Evolutionary conservation across 2,113 vertebrate species (phyloP), one percentile per base, ranked within the genome.

Genomic region (Delphinus delphis): DNA sequence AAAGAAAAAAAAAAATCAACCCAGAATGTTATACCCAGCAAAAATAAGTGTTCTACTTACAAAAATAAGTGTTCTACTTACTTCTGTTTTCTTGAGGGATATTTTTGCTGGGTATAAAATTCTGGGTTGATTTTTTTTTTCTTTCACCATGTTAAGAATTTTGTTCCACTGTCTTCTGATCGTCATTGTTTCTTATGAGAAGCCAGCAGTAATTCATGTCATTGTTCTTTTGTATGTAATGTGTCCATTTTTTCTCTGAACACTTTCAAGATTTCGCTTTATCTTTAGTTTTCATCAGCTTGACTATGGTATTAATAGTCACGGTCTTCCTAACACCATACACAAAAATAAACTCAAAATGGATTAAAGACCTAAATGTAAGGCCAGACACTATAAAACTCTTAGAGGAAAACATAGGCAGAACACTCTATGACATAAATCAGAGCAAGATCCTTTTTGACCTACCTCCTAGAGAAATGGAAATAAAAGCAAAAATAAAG

Each of bases 21-120:
- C 26, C 38, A 60, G 20, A 93, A 67, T 73, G 86, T 85, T 63
- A 90, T 76, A 90, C n/a, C 31, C 53, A 90, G n/a, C 65, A 95
- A 95, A 85, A 85, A 81, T 14, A 89, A 50, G 47, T 50, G 47
- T 50, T 14, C 47, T 50, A 50, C 50, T 96, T 87, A 50, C 53
- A 95, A 95, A 85, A 85, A 81, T 14, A 89, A 50, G 47, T 50
- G 47, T 50, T 14, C 47, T 50, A 50, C 50, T 96, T 87, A 50
- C 53, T 88, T 92, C 84, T 6, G 31, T 50, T 92, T 96, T 50
- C 50, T 50, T 50, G 50, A 50, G 50, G 41, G 41, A 41, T 41
- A 41, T 53, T 85, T 85, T 93, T 93, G 65, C 31, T 90, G 60
- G 31, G 31, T 93, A 76, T 90, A 63, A 85, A 86, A 79, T 67